A percentile compares a stretch with the other conserved stretches of the same genome.
phyloP scores from a whole-genome alignment of 2,888 invertebrate species.

The Macropis europaea region DNA sequence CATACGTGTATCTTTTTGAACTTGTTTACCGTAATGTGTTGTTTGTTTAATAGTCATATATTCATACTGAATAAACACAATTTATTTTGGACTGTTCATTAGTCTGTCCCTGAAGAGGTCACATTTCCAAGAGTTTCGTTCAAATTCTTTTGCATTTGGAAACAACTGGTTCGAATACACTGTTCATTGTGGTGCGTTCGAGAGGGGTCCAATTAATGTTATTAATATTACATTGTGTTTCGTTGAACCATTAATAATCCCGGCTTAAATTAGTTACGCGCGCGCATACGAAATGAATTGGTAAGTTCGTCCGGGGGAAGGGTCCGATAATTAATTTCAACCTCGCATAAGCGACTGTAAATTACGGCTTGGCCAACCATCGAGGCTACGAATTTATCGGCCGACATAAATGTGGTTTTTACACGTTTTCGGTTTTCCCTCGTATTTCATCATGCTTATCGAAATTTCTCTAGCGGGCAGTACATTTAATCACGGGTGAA shows the following conservation, averaged over 20 bases:
- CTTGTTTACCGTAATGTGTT: no score
- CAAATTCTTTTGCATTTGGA: background rate
- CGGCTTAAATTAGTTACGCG: slow-evolving; percentile 52
- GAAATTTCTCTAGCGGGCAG: no score
- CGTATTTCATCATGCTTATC: no score
- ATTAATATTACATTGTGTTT: slow-evolving; percentile 52
- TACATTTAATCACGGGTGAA: no score
- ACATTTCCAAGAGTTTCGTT: background rate
- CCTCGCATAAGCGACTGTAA: slow-evolving; percentile 43
- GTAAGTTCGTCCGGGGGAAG: slow-evolving; percentile 34
- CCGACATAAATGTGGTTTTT: slow-evolving; percentile 16
- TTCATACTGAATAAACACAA: no score
- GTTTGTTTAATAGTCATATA: no score
- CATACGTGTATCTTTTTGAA: no score
- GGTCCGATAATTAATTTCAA: slow-evolving; percentile 46
- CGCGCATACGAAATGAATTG: slow-evolving; percentile 50
- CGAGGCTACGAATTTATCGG: slow-evolving; percentile 31
- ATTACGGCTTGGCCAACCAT: slow-evolving; percentile 34
- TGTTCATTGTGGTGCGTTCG: background rate
- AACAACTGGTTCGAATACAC: no score
- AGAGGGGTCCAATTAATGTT: slow-evolving; percentile 34
- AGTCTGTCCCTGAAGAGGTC: no score
- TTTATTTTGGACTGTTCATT: no score
- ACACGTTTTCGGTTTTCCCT: background rate
- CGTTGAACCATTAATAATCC: slow-evolving; percentile 49